Evolutionary conservation across 2,113 vertebrate genomes (phyloP), one percentile per base, ranked within the genome.

Genomic region (Noturus placidus): DNA sequence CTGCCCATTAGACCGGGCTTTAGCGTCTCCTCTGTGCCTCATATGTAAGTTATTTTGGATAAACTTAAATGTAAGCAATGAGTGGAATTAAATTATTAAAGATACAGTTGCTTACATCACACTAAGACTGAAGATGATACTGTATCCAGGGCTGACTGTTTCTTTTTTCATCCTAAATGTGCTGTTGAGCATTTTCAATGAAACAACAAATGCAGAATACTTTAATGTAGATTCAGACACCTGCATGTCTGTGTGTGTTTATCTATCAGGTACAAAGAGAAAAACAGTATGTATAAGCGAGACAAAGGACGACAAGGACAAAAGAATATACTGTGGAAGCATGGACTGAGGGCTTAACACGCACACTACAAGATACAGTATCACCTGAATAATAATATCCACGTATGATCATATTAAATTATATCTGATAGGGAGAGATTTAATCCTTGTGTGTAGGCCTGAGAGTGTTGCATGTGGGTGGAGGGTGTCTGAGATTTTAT

Each of bases 401-500:
- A 54, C 54, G 42, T 54, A 86, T 67, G 14, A 67, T 67, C 61
- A 78, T 65, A 38, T 84, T 72, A 20, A 59, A 61, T 20, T 20
- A 52, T 67, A 69, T 59, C 50, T 33, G 11, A 56, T 19, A 79
- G 77, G 50, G 77, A 79, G 50, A 81, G 79, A 81, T 81, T 81
- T 59, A 22, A 50, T 77, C 17, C 77, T 14, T 93, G 90, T 91
- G 20, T 82, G 67, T 77, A 63, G 69, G 89, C 38, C 63, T 61
- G 25, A 52, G 50, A 83, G 70, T 84, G 82, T 70, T 85, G 91
- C 92, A 94, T 94, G 94, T 94, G 93, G 94, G 95, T 91, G 91
- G 92, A 88, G 92, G 93, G 91, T 94, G 95, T 95, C 94, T 95
- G 92, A 92, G 92, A 93, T 93, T 92, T 93, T 88, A 92, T 88